Evolutionary conservation across 1,140 invertebrate genomes (phyloP).

Genomic region (Ephestia elutella): DNA sequence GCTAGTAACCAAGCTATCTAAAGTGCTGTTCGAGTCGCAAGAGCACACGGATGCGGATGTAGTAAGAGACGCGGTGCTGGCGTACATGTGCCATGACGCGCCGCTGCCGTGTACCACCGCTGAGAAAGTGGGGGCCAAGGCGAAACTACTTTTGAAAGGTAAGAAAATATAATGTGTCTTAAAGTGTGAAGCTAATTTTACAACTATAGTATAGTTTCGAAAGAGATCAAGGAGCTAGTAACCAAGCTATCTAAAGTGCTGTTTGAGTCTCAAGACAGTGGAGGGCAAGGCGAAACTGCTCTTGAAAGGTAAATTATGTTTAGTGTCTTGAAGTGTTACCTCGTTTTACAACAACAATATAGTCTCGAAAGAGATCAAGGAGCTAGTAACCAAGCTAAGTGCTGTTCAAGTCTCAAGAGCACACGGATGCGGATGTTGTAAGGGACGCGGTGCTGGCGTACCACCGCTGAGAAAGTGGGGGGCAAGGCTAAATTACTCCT

Average conservation of each 20-base stretch:
- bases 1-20: slow-evolving; percentile 78
- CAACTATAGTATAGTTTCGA: too few relatives aligned
- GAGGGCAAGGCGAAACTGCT: background rate
- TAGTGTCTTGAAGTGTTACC: slow-evolving; percentile 30
- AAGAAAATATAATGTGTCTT: slow-evolving; percentile 22
- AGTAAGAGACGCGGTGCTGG: slow-evolving; percentile 86
- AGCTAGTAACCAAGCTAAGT: slow-evolving; percentile 78
- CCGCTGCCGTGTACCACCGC: slow-evolving; percentile 80
- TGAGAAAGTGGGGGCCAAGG: slow-evolving; percentile 21
- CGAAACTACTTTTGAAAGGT: slow-evolving; percentile 1
- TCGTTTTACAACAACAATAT: too few relatives aligned
- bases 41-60: slow-evolving; percentile 79
- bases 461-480: slow-evolving; percentile 40
- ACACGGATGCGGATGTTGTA: slow-evolving; percentile 80
- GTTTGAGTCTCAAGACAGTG: slow-evolving; percentile 77
- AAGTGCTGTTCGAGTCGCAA: slow-evolving; percentile 78
- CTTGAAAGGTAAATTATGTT: slow-evolving; percentile 1
- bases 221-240: slow-evolving; percentile 79
- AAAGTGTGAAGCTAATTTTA: slow-evolving; percentile 25
- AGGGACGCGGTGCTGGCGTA: slow-evolving; percentile 86
- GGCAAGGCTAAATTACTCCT: background rate
- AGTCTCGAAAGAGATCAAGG: too few relatives aligned
- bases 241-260: slow-evolving; percentile 77
- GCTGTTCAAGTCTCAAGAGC: slow-evolving; percentile 78
- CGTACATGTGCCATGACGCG: slow-evolving; percentile 88